These are phyloP conservation scores for Drosophila nigromelanica DNA, from an alignment of 1,140 invertebrate species.

Conservation along the genomic window DNA sequence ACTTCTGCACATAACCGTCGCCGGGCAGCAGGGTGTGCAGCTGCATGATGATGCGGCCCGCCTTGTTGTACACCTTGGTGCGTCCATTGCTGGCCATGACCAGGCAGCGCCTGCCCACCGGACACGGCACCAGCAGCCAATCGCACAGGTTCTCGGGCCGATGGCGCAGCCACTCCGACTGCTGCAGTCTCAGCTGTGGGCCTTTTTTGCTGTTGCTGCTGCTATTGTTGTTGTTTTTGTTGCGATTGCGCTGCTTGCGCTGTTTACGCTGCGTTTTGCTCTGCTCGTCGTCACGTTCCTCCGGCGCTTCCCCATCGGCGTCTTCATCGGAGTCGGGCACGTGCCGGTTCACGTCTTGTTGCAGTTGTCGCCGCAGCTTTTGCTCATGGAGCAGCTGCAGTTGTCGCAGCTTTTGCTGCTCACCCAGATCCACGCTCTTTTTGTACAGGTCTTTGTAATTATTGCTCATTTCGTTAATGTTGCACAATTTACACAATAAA, in stretches of 20 bases:
- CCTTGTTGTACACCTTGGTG: constrained; percentile 90
- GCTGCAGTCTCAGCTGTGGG: constrained; percentile 47
- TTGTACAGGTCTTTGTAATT: constrained; percentile 61
- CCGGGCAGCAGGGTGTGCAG: constrained; percentile 91
- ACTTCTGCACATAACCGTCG: constrained; percentile 84
- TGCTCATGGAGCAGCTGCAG: constrained; percentile 46
- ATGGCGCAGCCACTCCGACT: constrained; percentile 96
- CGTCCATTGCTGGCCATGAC: constrained; percentile 90
- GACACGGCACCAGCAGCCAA: constrained; percentile 94
- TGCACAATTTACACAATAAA: constrained; percentile 1
- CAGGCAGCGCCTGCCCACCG: constrained; percentile 90
- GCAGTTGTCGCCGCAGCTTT: constrained; percentile 77
- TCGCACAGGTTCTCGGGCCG: constrained; percentile 90
- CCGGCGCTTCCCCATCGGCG: constrained; percentile 6
- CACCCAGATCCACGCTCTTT: constrained; percentile 54
- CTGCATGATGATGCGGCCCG: constrained; percentile 86
- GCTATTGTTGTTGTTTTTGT: constrained; percentile 5
- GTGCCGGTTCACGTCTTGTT: constrained; percentile 56
- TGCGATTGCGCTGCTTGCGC: constrained; percentile 10
- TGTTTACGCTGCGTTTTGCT: constrained; percentile 33
- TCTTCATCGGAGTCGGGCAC: constrained; percentile 17
- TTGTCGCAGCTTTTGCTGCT: constrained; percentile 60
- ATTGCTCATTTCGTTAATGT: constrained; percentile 1
- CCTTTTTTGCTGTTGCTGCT: constrained; percentile 18
- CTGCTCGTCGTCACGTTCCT: not conserved